phyloP scores from a whole-genome alignment of 2,797 vertebrate genomes.

The Siniperca obscura region DNA sequence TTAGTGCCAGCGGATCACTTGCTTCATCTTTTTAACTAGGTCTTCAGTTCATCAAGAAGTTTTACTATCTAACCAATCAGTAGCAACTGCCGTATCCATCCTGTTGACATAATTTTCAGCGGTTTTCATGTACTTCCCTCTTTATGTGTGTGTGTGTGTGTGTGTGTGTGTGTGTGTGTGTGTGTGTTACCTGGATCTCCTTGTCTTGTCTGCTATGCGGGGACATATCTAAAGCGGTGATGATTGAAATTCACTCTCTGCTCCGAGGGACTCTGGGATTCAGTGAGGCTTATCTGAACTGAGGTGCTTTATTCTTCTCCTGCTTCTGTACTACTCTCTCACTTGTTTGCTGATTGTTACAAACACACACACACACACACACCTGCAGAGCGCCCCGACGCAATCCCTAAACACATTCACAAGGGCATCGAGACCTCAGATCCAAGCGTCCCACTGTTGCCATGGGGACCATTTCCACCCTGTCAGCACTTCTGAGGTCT shows the following conservation, averaged over 20 bases:
- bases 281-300: conserved; percentile 50
- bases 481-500: conserved; percentile 74
- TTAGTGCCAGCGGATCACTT: too few species aligned
- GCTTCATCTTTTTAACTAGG: too few species aligned
- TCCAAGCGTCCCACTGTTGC: conserved; percentile 68
- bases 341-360: conserved; percentile 15
- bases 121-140: neutral
- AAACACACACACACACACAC: conserved; percentile 38
- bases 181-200: conserved; percentile 15
- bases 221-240: conserved; percentile 21
- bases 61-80: neutral
- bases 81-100: neutral
- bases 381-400: conserved; percentile 45
- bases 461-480: conserved; percentile 66
- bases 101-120: neutral
- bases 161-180: neutral
- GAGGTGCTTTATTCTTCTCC: conserved; percentile 54
- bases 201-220: conserved; percentile 18
- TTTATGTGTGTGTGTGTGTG: neutral
- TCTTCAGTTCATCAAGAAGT: too few species aligned
- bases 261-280: conserved; percentile 42
- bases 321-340: conserved; percentile 21
- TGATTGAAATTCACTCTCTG: conserved; percentile 55
- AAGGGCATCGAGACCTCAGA: conserved; percentile 40
- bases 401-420: conserved; percentile 21